Evolutionary conservation across 2,113 vertebrate genomes (phyloP).

Genomic region (Aleadryas rufinucha): DNA sequence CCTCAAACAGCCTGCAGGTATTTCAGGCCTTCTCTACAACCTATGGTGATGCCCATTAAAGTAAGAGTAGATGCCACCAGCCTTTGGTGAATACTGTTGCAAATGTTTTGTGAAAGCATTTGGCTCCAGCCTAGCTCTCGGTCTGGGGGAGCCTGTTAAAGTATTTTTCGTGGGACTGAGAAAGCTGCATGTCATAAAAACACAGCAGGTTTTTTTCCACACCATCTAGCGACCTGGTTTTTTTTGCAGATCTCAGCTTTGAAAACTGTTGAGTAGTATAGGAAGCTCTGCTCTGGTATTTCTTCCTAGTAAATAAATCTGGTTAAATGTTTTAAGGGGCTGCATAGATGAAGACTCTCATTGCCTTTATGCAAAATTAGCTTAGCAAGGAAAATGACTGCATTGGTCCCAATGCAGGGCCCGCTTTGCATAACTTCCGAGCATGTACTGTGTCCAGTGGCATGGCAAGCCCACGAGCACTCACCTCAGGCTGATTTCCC

Average conservation of each 20-base stretch:
- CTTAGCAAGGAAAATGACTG: conserved; percentile 13
- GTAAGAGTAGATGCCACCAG: neutral
- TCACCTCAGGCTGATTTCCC: conserved; percentile 29
- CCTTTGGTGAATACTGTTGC: neutral
- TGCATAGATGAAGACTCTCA: neutral
- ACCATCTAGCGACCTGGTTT: neutral
- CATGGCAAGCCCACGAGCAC: conserved; percentile 42
- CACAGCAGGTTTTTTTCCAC: neutral
- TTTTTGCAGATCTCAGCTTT: neutral
- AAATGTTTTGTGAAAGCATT: conserved; percentile 12
- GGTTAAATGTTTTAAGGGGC: neutral
- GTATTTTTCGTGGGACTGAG: neutral
- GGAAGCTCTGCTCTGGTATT: neutral
- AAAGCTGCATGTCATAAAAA: neutral
- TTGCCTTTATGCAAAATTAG: conserved; percentile 16
- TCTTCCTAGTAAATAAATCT: neutral
- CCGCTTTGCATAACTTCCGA: conserved; percentile 30
- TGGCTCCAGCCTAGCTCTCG: neutral
- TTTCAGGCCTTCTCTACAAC: neutral
- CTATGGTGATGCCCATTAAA: neutral
- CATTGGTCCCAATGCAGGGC: conserved; percentile 29
- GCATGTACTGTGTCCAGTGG: conserved; percentile 30
- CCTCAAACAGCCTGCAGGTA: neutral
- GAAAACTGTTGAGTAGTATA: neutral
- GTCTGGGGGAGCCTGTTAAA: neutral